Conservation (phyloP, 1,140 invertebrate species). For the Heliconius eleuchia region DNA sequence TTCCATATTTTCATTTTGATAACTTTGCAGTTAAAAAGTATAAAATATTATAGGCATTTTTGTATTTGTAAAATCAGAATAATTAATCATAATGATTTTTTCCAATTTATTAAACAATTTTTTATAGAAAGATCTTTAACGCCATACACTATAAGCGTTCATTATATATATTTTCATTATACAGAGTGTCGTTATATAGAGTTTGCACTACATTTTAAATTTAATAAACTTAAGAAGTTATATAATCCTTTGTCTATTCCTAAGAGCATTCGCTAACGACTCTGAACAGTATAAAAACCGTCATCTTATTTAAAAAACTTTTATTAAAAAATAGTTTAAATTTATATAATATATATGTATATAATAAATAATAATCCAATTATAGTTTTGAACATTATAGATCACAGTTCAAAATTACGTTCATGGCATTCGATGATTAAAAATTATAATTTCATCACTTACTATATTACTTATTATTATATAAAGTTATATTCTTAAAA, state of each 20-base stretch:
- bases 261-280: slow-evolving; percentile 6
- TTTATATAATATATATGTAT: slow-evolving; percentile 39
- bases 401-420: slow-evolving; percentile 79
- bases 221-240: neutral
- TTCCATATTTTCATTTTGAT: too few relatives aligned
- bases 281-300: slow-evolving; percentile 1
- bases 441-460: slow-evolving; percentile 49
- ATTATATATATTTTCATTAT: too few relatives aligned
- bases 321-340: slow-evolving; percentile 38
- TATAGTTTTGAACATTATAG: slow-evolving; percentile 72
- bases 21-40: too few relatives aligned
- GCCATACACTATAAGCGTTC: too few relatives aligned
- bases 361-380: slow-evolving; percentile 63
- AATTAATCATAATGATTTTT: too few relatives aligned
- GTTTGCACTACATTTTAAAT: too few relatives aligned
- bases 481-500: slow-evolving; percentile 61
- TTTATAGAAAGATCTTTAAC: too few relatives aligned
- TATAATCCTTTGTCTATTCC: neutral
- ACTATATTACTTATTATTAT: slow-evolving; percentile 40
- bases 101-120: too few relatives aligned
- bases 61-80: too few relatives aligned
- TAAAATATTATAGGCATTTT: too few relatives aligned
- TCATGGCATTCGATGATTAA: slow-evolving; percentile 70
- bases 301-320: slow-evolving; percentile 28
- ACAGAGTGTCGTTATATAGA: too few relatives aligned